Base-by-base conservation (phyloP, 2,888 invertebrate genomes). In the Tromatobia lineatoria region DNA sequence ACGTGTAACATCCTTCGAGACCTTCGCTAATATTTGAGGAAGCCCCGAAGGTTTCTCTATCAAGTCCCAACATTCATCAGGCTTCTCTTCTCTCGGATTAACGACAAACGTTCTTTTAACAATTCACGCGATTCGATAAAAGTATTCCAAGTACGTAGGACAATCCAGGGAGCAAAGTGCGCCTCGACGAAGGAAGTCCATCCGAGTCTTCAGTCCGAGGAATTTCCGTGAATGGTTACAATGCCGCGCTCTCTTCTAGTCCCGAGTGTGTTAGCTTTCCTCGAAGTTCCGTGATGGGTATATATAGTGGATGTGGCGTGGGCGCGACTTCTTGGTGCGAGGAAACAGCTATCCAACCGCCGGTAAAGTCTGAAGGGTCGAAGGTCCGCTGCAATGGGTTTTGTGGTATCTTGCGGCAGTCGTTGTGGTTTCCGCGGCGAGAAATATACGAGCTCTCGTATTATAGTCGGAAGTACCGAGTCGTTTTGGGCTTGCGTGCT, bases 11-110 rank as follows among this genome's bases (percentile, higher is more conserved):
- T 50, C 64, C 71, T 77, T 20, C 54, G 59, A 38, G 89, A 89
- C 91, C 92, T 92, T 82, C 88, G 91, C 92, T 90, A 93, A 93
- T 93, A 93, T 93, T 93, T 93, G 91, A 92, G 88, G 88, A 92
- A 90, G 88, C 88, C 88, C 86, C 86, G 86, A 38, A 87, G 87
- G n/a, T 64, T 7, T 18, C 86, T 87, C 85, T 88, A 85, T 89
- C 86, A 45, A 59, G 86, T 86, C 85, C 86, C 87, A 87, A 88
- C 88, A 88, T 87, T 88, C 85, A 85, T 82, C 82, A 82, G 81
- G 76, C 82, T 81, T 86, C 73, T 61, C 47, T 47, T 47, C 23
- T 50, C 47, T 52, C 18, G 50, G 61, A 74, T 75, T 47, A 74
- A 74, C 45, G 18, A 47, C 61, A 47, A 64, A 47, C 75, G 64